Evolutionary conservation across 2,888 invertebrate genomes (phyloP), one percentile per base, ranked within the genome.

Genomic region (Sphaeridia pumilis): DNA sequence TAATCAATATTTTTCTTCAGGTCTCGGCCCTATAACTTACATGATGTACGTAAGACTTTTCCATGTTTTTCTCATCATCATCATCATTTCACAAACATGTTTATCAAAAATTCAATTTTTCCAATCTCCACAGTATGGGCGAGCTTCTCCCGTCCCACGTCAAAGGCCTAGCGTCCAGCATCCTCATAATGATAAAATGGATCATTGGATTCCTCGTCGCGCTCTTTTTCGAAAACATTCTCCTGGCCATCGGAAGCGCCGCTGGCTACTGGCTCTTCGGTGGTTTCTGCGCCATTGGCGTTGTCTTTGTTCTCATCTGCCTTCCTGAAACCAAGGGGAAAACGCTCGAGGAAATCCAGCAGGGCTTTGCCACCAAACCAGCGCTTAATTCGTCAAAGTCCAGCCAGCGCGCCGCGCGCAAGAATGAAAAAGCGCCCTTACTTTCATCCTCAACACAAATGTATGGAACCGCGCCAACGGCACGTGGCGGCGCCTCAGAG

Each of bases 131-230:
- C 28, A 52, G 57, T 47, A 49, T 61, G 75, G 79, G 83, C 1
- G 87, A 87, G 66, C 68, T 87, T 25, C 82, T 88, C 69, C 73
- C 87, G 17, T 73, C 80, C 0, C 82, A 84, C 61, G 81, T 78
- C 49, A 78, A 83, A 66, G 84, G 78, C 41, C 31, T 50, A 3
- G 50, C 24, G 1, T 44, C 44, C 2, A 50, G 50, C 17, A 35
- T 50, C 2, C n/a, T 44, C 2, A 44, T 22, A 2, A 28, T 34
- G 4, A 7, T 10, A 5, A 42, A 43, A 20, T 50, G 50, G 50
- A 14, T 7, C 10, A 25, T 35, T n/a, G 21, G 31, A 4, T 50
- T 50, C 17, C 20, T 50, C 14, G 25, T 50, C 22, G 34, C 50
- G 1, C 31, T 22, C 4, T 50, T 35, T 31, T 50, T 50, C 35